Base-by-base conservation (phyloP, 2,888 invertebrate genomes). In the Terebella lapidaria region DNA sequence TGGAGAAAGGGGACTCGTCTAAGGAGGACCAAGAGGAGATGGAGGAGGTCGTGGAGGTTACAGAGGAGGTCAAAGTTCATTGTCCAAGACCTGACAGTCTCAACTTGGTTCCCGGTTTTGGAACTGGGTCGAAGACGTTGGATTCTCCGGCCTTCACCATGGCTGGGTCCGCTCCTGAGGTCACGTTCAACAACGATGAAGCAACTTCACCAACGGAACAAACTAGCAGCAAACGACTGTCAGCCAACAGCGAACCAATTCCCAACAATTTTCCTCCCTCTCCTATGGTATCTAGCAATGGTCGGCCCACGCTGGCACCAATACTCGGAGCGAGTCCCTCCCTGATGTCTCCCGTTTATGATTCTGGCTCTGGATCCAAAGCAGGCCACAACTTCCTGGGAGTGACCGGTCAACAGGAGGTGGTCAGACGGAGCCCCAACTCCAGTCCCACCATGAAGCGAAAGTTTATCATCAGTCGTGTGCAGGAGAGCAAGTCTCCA, bases 61-160 rank as follows among this genome's bases (percentile, higher is more conserved):
- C 49, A 5, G 49, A n/a, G 49, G 49, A 10, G 5, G 15, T n/a
- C n/a, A 5, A 49, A 24, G 18, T 5, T 5, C 10, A 22, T 22
- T 22, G 5, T 24, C 10, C 10, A 22, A 10, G 49, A 24, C 49
- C 49, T 15, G 18, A 25, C 30, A 57, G 4, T 26, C 56, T 51
- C 1, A 24, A 22, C 1, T 22, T 57, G n/a, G 18, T 54, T 5
- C 22, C 46, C 45, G n/a, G n/a, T n/a, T n/a, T n/a, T n/a, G 30
- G 25, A 18, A 26, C 24, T 1, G 59, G 67, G 0, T 63, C 65
- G 24, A 59, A 65, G 57, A 62, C 65, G 26, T 59, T 72, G 20
- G 70, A 71, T 26, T 66, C 66, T 20, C 67, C 67, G 1, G 62
- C 58, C 18, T 67, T 66, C 35, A 10, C 49, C 5, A 20, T n/a